Evolutionary conservation across 1,140 invertebrate genomes (phyloP), one percentile per base, ranked within the genome.

Genomic region (Drosophila sechellia): DNA sequence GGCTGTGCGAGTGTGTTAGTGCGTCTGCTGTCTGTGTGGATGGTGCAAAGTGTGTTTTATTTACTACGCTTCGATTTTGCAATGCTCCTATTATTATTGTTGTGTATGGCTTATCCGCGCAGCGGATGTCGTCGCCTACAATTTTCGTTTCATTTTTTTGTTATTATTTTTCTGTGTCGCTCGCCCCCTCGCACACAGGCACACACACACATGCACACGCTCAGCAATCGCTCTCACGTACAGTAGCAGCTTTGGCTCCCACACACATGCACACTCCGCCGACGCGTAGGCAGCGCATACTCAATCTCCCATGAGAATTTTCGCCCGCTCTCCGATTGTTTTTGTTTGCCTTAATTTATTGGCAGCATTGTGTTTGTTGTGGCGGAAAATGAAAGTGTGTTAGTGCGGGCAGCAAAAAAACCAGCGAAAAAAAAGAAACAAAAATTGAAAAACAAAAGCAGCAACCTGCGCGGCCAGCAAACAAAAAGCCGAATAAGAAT

Each of bases 271-370:
- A 13, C 12, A 39, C 60, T n/a, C 15, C 39, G 61, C 43, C 27
- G 37, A 35, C 35, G 15, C 25, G 57, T 63, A 27, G 25, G 25
- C 34, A 83, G 69, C 79, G 63, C 66, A 80, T 65, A 65, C 81
- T 81, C 75, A 86, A 86, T 86, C 86, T 86, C 86, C 77, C 81
- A 87, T 86, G 81, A 87, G 81, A 85, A 85, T 85, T 77, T 85
- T 74, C 55, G 81, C 55, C 12, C 54, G 20, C 55, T 59, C n/a
- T 77, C 39, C 55, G 25, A 64, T 79, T 84, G 75, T 57, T 84
- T 84, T 80, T 85, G 57, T 80, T 73, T 72, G 59, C 42, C 77
- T 86, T 86, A 86, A 86, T 85, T 81, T 85, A 86, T 85, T 85
- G 64, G 77, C 63, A 73, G 61, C 72, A 81, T 84, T 84, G 81